Base-by-base conservation (phyloP, 23 tunicate species). In the Diplosoma virens region DNA sequence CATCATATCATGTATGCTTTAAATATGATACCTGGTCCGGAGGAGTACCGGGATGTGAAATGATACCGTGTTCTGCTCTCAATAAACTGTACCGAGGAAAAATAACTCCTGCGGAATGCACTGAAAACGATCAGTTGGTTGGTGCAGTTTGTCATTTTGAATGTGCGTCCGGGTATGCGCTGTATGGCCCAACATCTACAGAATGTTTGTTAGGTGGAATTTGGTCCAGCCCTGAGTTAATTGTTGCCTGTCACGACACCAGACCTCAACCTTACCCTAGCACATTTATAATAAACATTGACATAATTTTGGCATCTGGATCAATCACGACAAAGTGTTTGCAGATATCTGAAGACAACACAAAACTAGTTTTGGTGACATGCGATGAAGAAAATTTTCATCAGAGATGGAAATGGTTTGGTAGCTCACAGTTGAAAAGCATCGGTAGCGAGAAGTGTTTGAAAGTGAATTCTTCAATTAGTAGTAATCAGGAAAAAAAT, bases 331-430 rank as follows among this genome's bases (percentile, higher is more conserved):
- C 5, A 4, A 5, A 9, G 17, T 55, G 61, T 18, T 55, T 55
- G 22, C 61, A 55, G 22, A 4, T n/a, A 17, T 11, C 17, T n/a
- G 22, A 24, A 4, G 22, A 55, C 23, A n/a, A 55, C 22, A n/a
- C 17, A 9, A 25, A 11, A 4, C 5, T 55, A 11, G 5, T 55
- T 18, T 55, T 55, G n/a, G 17, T 4, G 23, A 25, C n/a, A 18
- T 55, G 61, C 23, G 23, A 55, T 55, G 5, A 5, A 55, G 17
- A 11, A 11, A 55, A 55, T 25, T 55, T 55, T 18, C 22, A 55
- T 55, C 61, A 55, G 61, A 4, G 61, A 9, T 55, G 61, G 61
- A 55, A 55, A 18, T 55, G 61, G 61, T 25, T 55, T 18, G 61
- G 61, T n/a, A 55, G 61, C 23, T 11, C 17, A 11, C 61, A 55